Evolutionary conservation across 2,797 vertebrate species (phyloP).

Genomic region (Myotis planiceps): DNA sequence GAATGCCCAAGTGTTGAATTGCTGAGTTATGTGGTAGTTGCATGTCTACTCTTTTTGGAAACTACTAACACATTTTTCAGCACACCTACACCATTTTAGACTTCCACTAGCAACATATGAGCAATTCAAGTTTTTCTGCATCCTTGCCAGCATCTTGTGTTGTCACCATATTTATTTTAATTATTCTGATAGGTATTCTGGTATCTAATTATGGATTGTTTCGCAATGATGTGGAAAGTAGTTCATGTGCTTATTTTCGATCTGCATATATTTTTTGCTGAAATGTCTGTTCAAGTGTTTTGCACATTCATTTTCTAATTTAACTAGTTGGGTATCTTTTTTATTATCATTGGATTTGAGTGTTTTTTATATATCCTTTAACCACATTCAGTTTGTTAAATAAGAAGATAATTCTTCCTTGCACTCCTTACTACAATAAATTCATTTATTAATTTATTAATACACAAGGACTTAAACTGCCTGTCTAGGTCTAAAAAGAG

Average conservation of each 20-base stretch:
- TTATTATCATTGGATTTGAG: neutral
- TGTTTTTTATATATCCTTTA: neutral
- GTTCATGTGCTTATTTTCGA: neutral
- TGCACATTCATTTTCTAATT: neutral
- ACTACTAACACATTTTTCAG: neutral
- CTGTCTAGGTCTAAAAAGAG: neutral
- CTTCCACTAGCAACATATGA: neutral
- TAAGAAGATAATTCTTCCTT: neutral
- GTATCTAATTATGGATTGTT: neutral
- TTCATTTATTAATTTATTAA: neutral
- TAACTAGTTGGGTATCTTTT: neutral
- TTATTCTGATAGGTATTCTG: neutral
- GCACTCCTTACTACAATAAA: neutral
- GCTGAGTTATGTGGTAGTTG: neutral
- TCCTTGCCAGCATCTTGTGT: neutral
- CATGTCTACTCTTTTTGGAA: neutral
- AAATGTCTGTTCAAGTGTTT: neutral
- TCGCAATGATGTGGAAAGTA: no score
- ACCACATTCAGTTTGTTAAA: neutral
- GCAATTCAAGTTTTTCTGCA: neutral
- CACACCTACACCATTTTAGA: no score
- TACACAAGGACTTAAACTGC: neutral
- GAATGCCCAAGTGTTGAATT: neutral
- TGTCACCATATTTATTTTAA: neutral
- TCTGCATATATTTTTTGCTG: neutral